Evolutionary conservation across 2,113 vertebrate species (phyloP).

Genomic region (Eurystomus gularis): DNA sequence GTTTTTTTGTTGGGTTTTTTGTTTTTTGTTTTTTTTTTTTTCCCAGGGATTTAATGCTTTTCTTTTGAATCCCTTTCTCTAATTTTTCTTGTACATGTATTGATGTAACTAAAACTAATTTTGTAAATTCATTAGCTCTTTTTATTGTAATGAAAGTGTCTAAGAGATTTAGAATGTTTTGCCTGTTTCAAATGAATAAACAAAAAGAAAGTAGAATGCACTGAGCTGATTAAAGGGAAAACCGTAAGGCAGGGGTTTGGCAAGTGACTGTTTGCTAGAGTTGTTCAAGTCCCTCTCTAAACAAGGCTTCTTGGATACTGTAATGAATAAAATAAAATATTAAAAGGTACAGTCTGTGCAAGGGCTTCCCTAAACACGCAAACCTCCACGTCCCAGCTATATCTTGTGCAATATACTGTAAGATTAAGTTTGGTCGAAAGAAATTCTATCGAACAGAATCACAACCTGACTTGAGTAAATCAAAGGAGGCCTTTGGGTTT

Average conservation of each 20-base stretch:
- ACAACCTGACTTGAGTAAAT: conserved; percentile 39
- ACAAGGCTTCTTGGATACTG: conserved; percentile 55
- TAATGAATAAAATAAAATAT: conserved; percentile 31
- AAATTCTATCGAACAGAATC: conserved; percentile 48
- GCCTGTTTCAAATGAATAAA: conserved; percentile 70
- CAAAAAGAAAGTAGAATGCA: conserved; percentile 85
- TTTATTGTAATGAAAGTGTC: conserved; percentile 74
- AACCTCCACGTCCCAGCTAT: conserved; percentile 33
- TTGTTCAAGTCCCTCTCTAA: conserved; percentile 64
- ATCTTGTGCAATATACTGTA: conserved; percentile 71
- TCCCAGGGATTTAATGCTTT: conserved; percentile 77
- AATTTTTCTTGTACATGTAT: conserved; percentile 77
- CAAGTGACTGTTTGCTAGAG: conserved; percentile 71
- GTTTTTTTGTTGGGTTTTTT: conserved; percentile 48
- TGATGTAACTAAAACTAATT: conserved; percentile 77
- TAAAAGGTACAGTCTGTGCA: conserved; percentile 38
- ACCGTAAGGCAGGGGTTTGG: conserved; percentile 72
- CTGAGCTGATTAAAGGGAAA: conserved; percentile 93
- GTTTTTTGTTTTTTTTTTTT: conserved; percentile 32
- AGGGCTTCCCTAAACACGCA: conserved; percentile 54
- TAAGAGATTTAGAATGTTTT: conserved; percentile 71
- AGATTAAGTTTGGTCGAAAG: conserved; percentile 42
- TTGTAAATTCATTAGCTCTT: conserved; percentile 75
- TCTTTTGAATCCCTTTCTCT: conserved; percentile 79
- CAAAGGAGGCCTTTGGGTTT: conserved; percentile 62